Percentiles rank a stretch among this genome's conserved stretches.
phyloP scores from a whole-genome alignment of 2,797 vertebrate genomes.

The Lagorchestes hirsutus region DNA sequence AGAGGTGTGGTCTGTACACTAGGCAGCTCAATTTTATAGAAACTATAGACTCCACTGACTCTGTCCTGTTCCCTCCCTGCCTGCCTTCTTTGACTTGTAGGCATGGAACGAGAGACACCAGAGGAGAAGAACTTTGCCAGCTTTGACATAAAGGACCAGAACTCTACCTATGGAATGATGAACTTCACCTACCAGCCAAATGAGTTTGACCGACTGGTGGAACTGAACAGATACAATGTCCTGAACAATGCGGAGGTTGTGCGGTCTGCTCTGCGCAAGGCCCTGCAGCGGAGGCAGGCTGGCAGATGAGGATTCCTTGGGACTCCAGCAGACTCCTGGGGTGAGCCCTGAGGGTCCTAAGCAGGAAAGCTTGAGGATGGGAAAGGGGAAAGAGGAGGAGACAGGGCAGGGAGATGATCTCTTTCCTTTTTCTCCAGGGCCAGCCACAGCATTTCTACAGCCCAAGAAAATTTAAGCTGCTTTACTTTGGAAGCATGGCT shows the following conservation, averaged over 20 bases:
- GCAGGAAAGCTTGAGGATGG: neutral
- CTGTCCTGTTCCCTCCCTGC: neutral
- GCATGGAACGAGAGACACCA: constrained; percentile 84
- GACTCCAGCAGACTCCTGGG: neutral
- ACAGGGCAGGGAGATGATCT: neutral
- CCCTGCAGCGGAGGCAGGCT: constrained; percentile 75
- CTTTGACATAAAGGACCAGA: constrained; percentile 82
- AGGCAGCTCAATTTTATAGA: neutral
- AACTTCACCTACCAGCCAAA: constrained; percentile 86
- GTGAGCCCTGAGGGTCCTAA: neutral
- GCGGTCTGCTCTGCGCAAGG: constrained; percentile 79
- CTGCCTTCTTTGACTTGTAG: constrained; percentile 77
- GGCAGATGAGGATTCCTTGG: neutral
- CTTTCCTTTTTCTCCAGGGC: neutral
- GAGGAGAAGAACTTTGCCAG: constrained; percentile 87
- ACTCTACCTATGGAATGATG: constrained; percentile 88
- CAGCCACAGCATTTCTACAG: too few species aligned
- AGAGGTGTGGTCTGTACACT: neutral
- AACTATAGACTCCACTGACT: neutral
- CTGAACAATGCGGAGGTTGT: constrained; percentile 86
- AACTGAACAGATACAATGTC: constrained; percentile 89
- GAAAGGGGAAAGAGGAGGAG: neutral
- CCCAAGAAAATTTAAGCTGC: neutral
- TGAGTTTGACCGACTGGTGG: constrained; percentile 87
- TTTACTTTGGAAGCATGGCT: neutral